A percentile compares a stretch with the other conserved stretches of the same genome.
Evolutionary conservation across 1,140 invertebrate species (phyloP).

Genomic region (Lineus longissimus): DNA sequence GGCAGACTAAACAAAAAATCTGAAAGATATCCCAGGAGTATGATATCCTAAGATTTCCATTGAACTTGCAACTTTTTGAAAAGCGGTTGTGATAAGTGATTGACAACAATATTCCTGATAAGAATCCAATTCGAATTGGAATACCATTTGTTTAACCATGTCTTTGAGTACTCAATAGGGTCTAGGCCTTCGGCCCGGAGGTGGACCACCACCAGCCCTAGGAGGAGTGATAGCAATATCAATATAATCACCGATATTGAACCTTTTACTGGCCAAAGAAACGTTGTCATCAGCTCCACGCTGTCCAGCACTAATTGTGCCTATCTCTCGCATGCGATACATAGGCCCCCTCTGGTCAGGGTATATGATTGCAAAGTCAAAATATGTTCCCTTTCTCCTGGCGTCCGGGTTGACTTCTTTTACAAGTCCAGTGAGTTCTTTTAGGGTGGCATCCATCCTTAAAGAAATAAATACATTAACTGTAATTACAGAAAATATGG

Average conservation of each 20-base stretch:
- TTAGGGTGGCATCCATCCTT: slow-evolving; percentile 90
- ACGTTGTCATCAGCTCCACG: slow-evolving; percentile 68
- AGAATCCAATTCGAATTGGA: too few species aligned
- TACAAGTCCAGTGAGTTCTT: slow-evolving; percentile 90
- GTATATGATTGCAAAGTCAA: slow-evolving; percentile 93
- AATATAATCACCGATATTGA: slow-evolving; percentile 80
- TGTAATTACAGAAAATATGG: slow-evolving; percentile 8
- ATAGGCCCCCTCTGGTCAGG: slow-evolving; percentile 77
- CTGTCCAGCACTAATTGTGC: slow-evolving; percentile 81
- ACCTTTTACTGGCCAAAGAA: slow-evolving; percentile 50
- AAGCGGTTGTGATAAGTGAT: too few species aligned
- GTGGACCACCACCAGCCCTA: slow-evolving; percentile 21
- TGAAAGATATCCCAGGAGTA: too few species aligned
- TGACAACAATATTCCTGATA: too few species aligned
- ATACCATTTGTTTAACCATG: too few species aligned
- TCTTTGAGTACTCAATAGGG: slow-evolving; percentile 8
- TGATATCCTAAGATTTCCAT: too few species aligned
- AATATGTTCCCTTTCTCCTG: slow-evolving; percentile 90
- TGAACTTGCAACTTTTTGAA: too few species aligned
- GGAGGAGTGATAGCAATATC: slow-evolving; percentile 95
- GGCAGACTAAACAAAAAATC: too few species aligned
- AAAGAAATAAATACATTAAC: background rate
- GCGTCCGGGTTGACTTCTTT: slow-evolving; percentile 98
- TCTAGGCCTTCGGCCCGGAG: slow-evolving; percentile 20
- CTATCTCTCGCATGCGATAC: slow-evolving; percentile 89